These are phyloP conservation scores for Adelges cooleyi DNA, from an alignment of 1,140 invertebrate species.

Conservation along the genomic window DNA sequence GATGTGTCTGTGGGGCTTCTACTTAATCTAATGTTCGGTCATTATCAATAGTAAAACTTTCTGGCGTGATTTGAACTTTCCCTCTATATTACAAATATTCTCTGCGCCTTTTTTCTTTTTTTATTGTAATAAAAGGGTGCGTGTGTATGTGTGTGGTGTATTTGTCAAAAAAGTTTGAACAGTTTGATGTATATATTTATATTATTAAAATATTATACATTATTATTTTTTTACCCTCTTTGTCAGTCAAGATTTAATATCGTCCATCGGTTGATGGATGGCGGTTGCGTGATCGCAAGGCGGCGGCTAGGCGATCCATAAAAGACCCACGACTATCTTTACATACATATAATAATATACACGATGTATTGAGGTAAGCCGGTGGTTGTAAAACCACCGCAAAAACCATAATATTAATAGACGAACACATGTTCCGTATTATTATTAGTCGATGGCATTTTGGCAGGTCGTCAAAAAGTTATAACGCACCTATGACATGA, in stretches of 20 bases:
- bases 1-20: too few relatives aligned
- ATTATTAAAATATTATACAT: constrained; percentile 25
- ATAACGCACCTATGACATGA: not conserved
- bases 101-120: not conserved
- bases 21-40: too few relatives aligned
- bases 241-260: constrained; percentile 26
- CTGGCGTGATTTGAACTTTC: constrained; percentile 13
- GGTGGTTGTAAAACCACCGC: not conserved
- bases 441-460: not conserved
- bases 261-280: constrained; percentile 16
- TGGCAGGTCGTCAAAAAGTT: constrained; percentile 18
- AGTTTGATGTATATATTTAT: constrained; percentile 10
- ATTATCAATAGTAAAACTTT: too few relatives aligned
- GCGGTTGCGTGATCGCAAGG: constrained; percentile 5
- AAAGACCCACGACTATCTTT: not conserved
- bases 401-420: constrained; percentile 23
- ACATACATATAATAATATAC: not conserved
- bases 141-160: too few relatives aligned
- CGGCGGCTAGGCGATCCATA: not conserved
- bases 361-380: not conserved
- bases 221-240: constrained; percentile 19
- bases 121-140: constrained; percentile 11
- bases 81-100: too few relatives aligned
- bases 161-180: constrained; percentile 28
- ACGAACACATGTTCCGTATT: constrained; percentile 13